Conservation (phyloP, 64 coral and sea anemone genomes). For the Anthopleura sola region DNA sequence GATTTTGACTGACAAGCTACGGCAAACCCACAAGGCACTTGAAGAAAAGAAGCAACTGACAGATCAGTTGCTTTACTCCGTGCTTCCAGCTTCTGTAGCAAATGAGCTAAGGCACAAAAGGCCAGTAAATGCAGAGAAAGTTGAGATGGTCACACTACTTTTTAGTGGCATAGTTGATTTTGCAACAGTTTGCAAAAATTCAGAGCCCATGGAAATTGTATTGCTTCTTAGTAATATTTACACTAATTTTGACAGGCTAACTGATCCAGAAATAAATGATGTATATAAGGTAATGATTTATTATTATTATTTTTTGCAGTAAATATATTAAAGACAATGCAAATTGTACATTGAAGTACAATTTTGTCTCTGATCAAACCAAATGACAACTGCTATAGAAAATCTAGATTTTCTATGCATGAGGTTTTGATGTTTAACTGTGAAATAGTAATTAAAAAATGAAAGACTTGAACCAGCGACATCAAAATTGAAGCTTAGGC, state of each 20-base stretch:
- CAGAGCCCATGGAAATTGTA: conserved; percentile 70
- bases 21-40: conserved; percentile 79
- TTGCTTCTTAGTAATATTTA: conserved; percentile 70
- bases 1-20: conserved; percentile 66
- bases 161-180: conserved; percentile 88
- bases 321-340: not conserved
- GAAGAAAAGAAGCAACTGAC: conserved; percentile 73
- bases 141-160: conserved; percentile 69
- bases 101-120: conserved; percentile 74
- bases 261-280: conserved; percentile 76
- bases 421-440: not conserved
- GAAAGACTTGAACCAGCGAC: no score
- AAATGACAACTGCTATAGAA: not conserved
- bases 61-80: conserved; percentile 55
- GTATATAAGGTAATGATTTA: conserved; percentile 69
- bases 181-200: conserved; percentile 67
- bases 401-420: not conserved
- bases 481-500: no score
- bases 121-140: conserved; percentile 61
- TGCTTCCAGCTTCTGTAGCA: conserved; percentile 64
- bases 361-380: not conserved
- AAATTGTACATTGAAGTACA: conserved; percentile 6
- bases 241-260: conserved; percentile 75
- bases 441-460: not conserved
- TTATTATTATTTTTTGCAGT: not conserved